Conservation (phyloP, 2,797 vertebrate genomes). For the Lagodon rhomboides region DNA sequence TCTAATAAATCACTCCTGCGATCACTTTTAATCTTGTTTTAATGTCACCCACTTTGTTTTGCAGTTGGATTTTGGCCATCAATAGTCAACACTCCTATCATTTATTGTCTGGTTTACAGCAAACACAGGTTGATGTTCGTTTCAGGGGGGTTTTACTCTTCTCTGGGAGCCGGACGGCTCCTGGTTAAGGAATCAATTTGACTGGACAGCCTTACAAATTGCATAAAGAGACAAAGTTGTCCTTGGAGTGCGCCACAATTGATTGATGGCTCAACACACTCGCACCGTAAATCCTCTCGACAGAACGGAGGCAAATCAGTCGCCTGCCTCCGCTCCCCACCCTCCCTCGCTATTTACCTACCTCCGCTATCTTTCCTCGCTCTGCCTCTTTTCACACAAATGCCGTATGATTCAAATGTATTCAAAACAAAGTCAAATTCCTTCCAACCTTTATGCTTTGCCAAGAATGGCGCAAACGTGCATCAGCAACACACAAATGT, state of each 20-base stretch:
- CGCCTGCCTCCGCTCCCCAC: constrained; percentile 59
- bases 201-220: constrained; percentile 88
- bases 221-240: constrained; percentile 87
- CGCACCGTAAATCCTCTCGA: constrained; percentile 85
- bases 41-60: constrained; percentile 74
- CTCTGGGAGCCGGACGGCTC: constrained; percentile 72
- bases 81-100: constrained; percentile 64
- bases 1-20: constrained; percentile 71
- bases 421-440: constrained; percentile 73
- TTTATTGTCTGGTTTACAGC: constrained; percentile 77
- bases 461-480: constrained; percentile 72
- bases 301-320: constrained; percentile 82
- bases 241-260: constrained; percentile 83
- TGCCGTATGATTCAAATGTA: constrained; percentile 65
- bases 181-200: constrained; percentile 89
- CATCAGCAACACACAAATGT: constrained; percentile 75
- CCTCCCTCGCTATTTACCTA: constrained; percentile 64
- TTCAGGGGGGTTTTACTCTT: constrained; percentile 63
- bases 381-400: constrained; percentile 50
- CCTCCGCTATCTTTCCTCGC: constrained; percentile 49
- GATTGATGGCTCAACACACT: constrained; percentile 87
- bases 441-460: constrained; percentile 68
- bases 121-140: constrained; percentile 77
- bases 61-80: constrained; percentile 56
- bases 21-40: constrained; percentile 73